These are phyloP conservation scores for Platysteira castanea DNA, from an alignment of 2,113 vertebrate genomes.

Conservation along the genomic window DNA sequence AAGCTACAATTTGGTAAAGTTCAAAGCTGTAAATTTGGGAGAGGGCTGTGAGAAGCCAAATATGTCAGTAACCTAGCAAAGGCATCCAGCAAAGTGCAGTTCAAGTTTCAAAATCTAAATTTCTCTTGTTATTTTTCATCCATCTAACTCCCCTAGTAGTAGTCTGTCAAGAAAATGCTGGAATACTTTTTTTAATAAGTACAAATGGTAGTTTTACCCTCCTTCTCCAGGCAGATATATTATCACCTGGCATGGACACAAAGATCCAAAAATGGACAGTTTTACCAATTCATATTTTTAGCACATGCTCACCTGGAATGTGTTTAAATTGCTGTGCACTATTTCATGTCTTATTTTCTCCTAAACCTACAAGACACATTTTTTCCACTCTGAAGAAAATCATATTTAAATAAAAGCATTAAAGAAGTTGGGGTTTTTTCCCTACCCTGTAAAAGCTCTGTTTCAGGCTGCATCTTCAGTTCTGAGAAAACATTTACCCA, in stretches of 20 bases:
- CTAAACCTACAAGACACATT: neutral
- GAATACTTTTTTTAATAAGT: rapidly evolving
- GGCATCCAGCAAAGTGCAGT: neutral
- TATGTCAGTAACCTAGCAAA: neutral
- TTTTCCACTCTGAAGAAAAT: neutral
- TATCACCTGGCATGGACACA: neutral
- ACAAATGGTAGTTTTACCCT: neutral
- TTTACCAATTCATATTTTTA: neutral
- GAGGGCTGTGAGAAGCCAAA: neutral
- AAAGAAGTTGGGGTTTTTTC: neutral
- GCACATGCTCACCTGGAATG: neutral
- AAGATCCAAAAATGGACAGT: neutral
- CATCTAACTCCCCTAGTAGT: neutral
- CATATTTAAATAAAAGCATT: neutral
- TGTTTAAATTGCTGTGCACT: neutral
- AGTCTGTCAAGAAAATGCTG: neutral
- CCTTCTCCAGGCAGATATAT: neutral
- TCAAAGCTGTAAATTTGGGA: neutral
- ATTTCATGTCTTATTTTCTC: neutral
- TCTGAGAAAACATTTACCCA: neutral
- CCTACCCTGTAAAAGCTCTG: neutral
- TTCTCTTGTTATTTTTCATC: neutral
- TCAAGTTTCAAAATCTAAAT: neutral
- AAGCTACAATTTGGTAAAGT: neutral
- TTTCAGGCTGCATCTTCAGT: neutral